Evolutionary conservation across 2,888 invertebrate species (phyloP).

Genomic region (Polydrusus tereticollis): DNA sequence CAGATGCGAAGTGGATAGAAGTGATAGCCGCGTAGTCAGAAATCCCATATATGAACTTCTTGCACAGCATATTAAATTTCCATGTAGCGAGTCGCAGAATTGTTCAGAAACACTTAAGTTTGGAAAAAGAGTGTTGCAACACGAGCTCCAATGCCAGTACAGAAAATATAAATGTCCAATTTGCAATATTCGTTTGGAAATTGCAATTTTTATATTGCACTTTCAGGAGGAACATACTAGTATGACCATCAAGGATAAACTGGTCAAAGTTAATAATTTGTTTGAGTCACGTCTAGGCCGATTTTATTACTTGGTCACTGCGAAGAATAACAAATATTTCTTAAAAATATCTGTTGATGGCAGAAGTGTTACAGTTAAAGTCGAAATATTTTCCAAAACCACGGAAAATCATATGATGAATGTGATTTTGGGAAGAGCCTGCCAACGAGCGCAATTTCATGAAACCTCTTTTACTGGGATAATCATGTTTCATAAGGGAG

Average conservation of each 20-base stretch:
- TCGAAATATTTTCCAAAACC: neutral
- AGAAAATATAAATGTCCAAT: neutral
- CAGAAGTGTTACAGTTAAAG: neutral
- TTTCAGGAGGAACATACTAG: neutral
- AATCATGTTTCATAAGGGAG: neutral
- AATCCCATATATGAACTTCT: neutral
- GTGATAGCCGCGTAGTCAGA: neutral
- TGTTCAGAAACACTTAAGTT: neutral
- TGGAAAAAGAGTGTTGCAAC: neutral
- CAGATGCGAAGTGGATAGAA: neutral
- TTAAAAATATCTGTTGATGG: neutral
- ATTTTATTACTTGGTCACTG: neutral
- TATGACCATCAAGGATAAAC: neutral
- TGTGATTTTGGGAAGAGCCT: neutral
- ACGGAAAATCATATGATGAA: neutral
- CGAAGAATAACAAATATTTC: neutral
- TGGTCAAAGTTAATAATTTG: neutral
- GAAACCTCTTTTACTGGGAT: neutral
- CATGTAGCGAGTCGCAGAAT: neutral
- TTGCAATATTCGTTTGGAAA: neutral
- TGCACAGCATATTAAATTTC: neutral
- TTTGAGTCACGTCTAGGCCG: neutral
- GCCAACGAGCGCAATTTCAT: neutral
- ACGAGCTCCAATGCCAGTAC: neutral
- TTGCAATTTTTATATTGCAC: neutral